Conservation (phyloP, 2,113 vertebrate genomes). For the Myrmecobius fasciatus region DNA sequence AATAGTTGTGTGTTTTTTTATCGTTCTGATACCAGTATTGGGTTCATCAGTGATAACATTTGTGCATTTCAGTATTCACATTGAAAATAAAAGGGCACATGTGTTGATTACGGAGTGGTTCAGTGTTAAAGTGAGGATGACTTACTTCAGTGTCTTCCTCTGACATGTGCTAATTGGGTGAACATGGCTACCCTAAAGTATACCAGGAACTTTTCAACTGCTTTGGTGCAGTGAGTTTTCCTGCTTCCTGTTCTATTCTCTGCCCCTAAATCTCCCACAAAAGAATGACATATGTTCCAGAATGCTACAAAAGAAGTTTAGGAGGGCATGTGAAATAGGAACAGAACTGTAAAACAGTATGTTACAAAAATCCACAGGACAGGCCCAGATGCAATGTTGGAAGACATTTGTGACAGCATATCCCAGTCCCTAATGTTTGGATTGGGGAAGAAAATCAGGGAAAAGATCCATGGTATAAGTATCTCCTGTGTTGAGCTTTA, state of each 20-base stretch:
- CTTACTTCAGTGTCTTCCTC: neutral
- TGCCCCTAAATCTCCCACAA: neutral
- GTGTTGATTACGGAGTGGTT: neutral
- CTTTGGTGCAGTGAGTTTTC: neutral
- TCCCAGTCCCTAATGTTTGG: neutral
- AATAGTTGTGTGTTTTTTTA: neutral
- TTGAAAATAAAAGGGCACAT: neutral
- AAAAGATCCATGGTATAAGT: neutral
- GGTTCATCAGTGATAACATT: neutral
- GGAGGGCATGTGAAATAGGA: neutral
- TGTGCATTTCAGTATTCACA: neutral
- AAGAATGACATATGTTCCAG: neutral
- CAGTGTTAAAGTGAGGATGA: neutral
- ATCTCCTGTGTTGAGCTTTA: neutral
- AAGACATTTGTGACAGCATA: neutral
- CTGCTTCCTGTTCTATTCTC: neutral
- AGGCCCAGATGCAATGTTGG: neutral
- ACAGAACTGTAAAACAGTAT: neutral
- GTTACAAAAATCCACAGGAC: neutral
- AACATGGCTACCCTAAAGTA: neutral
- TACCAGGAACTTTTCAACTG: neutral
- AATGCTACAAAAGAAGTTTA: neutral
- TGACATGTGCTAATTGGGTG: neutral
- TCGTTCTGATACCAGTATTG: neutral
- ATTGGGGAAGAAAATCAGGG: neutral